Evolutionary conservation across 2,797 vertebrate species (phyloP).

Genomic region (Micrastur ruficollis): DNA sequence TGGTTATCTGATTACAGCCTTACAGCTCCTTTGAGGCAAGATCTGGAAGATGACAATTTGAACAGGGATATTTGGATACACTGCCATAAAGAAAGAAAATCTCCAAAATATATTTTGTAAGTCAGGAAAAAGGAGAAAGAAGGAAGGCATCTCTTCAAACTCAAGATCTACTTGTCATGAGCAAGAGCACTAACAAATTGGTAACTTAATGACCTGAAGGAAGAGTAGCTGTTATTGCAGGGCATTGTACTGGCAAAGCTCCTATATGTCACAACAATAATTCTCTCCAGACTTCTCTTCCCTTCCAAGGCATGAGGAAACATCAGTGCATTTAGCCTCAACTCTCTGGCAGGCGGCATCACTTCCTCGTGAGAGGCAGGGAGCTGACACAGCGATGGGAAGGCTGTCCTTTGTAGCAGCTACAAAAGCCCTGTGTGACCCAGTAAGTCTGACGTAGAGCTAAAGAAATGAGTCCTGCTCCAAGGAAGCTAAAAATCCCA

Average conservation of each 20-base stretch:
- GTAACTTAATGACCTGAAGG: conserved; percentile 25
- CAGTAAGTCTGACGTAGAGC: not conserved
- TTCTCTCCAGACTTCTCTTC: conserved; percentile 4
- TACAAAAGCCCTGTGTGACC: not conserved
- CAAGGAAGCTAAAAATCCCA: not conserved
- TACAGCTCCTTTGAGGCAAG: not conserved
- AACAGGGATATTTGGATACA: not conserved
- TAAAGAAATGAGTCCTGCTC: not conserved
- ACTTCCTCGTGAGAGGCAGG: conserved; percentile 12
- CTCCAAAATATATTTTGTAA: not conserved
- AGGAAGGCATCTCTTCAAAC: not conserved
- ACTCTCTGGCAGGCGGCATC: conserved; percentile 9
- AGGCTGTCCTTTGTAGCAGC: not conserved
- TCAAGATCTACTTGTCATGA: not conserved
- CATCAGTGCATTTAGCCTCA: not conserved
- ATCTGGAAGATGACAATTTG: not conserved
- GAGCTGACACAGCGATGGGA: not conserved
- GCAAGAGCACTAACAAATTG: not conserved
- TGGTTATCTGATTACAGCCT: not conserved
- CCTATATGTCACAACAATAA: not conserved
- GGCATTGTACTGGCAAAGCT: not conserved
- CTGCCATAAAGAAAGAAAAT: not conserved
- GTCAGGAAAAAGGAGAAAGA: not conserved
- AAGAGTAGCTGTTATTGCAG: not conserved
- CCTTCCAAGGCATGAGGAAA: conserved; percentile 45